A percentile compares a stretch with the other conserved stretches of the same genome.
phyloP scores from a whole-genome alignment of 2,113 vertebrate genomes.

The Sprattus sprattus region DNA sequence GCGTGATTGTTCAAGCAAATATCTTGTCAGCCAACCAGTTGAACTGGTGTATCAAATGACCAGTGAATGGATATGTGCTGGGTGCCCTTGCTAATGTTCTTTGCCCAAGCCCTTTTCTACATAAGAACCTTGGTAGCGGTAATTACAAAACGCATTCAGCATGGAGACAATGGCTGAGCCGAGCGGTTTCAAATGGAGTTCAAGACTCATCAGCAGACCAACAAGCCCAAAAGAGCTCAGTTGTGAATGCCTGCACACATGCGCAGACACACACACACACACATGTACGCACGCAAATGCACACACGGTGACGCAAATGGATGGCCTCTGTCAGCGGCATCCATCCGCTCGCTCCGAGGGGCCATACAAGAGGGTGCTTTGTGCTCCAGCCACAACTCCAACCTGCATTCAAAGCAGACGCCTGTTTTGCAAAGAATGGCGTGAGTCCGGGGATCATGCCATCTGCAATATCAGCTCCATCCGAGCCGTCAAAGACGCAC shows the following conservation, averaged over 20 bases:
- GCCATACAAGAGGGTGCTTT: conserved; percentile 1
- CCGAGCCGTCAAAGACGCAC: conserved; percentile 12
- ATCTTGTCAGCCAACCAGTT: no score
- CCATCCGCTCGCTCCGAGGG: background rate
- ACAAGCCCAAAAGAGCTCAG: background rate
- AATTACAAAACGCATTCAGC: conserved; percentile 5
- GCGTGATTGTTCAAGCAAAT: no score
- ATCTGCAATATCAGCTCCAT: background rate
- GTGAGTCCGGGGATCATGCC: conserved; percentile 15
- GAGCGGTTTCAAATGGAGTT: background rate
- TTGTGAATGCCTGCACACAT: background rate
- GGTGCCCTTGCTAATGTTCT: no score
- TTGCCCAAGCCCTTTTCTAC: background rate
- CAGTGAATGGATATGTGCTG: no score
- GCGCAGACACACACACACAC: background rate
- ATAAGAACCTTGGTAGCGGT: conserved; percentile 7
- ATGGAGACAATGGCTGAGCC: background rate
- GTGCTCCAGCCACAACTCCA: background rate
- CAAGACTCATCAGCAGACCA: background rate
- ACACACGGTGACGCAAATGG: background rate
- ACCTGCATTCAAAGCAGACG: background rate
- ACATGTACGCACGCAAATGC: background rate
- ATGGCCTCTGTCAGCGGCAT: background rate
- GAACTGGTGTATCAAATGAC: no score
- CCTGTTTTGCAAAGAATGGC: background rate